Evolutionary conservation across 2,113 vertebrate species (phyloP).

Genomic region (Grammomys surdaster): DNA sequence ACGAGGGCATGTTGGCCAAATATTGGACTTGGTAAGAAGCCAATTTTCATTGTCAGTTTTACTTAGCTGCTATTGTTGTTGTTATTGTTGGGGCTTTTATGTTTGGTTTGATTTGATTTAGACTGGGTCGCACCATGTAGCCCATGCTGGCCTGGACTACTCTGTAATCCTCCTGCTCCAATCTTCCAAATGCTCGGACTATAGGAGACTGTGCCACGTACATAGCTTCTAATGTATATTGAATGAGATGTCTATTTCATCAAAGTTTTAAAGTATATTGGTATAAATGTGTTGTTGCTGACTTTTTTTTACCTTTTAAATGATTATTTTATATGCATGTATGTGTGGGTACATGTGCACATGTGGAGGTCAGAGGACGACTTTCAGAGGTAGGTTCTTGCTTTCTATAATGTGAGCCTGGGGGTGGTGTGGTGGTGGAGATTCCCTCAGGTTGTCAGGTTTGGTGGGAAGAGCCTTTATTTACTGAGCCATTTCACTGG

Average conservation of each 20-base stretch:
- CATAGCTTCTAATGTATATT: not conserved
- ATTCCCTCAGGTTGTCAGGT: not conserved
- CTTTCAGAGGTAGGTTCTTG: not conserved
- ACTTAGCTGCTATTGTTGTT: not conserved
- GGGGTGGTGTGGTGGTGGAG: not conserved
- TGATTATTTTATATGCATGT: not conserved
- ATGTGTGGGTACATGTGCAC: not conserved
- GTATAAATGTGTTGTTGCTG: not conserved
- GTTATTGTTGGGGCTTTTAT: not conserved
- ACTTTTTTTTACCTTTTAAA: not conserved
- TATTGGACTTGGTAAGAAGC: not conserved
- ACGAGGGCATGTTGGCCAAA: not conserved
- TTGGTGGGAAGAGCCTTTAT: not conserved
- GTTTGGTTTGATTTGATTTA: not conserved
- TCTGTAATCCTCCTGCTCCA: not conserved
- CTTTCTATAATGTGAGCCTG: not conserved
- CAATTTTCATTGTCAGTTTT: constrained; percentile 48
- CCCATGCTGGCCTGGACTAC: not conserved
- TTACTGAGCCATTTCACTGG: not conserved
- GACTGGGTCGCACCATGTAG: not conserved
- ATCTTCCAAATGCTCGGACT: not conserved
- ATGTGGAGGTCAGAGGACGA: not conserved
- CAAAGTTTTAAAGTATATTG: constrained; percentile 47
- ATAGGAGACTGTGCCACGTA: not conserved
- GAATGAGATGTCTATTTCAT: not conserved